Percentiles rank a stretch among this genome's conserved stretches.
Evolutionary conservation across 1,140 invertebrate genomes (phyloP).

Genomic region (Cephus cinctus): DNA sequence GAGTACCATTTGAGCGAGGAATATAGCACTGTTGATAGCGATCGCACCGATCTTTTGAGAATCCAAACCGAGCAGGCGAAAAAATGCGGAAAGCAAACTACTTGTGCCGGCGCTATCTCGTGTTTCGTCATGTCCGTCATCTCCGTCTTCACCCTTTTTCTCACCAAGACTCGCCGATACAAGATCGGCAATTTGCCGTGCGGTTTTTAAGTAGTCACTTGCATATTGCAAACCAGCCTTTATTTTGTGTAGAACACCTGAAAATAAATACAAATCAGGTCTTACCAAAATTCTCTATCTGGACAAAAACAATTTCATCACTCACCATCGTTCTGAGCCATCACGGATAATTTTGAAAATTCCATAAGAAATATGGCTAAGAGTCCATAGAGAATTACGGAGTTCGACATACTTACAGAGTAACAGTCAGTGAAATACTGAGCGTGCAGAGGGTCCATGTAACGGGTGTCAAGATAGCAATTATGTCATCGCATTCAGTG

Average conservation of each 20-base stretch:
- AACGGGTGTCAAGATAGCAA: constrained; percentile 24
- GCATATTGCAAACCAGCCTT: constrained; percentile 65
- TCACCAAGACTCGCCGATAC: constrained; percentile 42
- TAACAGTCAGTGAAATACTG: constrained; percentile 18
- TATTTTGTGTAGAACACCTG: constrained; percentile 61
- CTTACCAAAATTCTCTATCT: neutral
- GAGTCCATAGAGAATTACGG: neutral
- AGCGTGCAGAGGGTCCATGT: constrained; percentile 10
- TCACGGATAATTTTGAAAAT: neutral
- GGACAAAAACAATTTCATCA: neutral
- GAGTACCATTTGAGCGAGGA: constrained; percentile 83
- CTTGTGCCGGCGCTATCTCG: constrained; percentile 23
- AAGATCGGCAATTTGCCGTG: constrained; percentile 46
- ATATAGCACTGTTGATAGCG: constrained; percentile 76
- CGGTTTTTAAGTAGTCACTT: constrained; percentile 53
- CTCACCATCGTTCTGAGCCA: constrained; percentile 24
- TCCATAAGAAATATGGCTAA: neutral
- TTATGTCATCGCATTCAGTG: constrained; percentile 10
- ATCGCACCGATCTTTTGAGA: constrained; percentile 73
- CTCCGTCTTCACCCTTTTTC: constrained; percentile 20
- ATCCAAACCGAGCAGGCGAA: constrained; percentile 73
- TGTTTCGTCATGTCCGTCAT: constrained; percentile 13
- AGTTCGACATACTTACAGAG: constrained; percentile 28
- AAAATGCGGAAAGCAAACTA: constrained; percentile 63
- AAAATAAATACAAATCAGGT: neutral